phyloP scores from a whole-genome alignment of 92 coral and sea anemone genomes.

The Paragorgia papillata region DNA sequence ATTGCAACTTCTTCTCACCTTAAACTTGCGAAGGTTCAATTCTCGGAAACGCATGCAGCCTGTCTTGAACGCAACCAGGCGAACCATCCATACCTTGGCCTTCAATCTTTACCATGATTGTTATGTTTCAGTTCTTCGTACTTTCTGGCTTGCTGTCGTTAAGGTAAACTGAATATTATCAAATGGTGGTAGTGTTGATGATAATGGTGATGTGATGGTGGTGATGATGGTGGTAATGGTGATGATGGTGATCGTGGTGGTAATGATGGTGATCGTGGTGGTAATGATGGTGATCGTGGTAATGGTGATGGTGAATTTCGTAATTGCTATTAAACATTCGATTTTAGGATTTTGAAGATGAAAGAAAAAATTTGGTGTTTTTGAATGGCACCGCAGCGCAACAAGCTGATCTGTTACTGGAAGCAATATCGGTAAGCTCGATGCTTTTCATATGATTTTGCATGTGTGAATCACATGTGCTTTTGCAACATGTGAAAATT shows the following conservation, averaged over 20 bases:
- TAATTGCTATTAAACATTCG: not conserved
- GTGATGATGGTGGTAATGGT: no score
- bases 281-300: no score
- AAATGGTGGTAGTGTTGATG: no score
- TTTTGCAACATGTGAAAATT: no score
- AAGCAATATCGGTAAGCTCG: conserved; percentile 30
- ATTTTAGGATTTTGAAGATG: conserved; percentile 30
- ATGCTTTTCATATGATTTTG: not conserved
- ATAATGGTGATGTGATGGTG: no score
- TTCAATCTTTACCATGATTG: conserved; percentile 21
- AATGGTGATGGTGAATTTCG: no score
- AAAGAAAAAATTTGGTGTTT: conserved; percentile 15
- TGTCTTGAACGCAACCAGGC: conserved; percentile 34
- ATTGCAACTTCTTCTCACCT: conserved; percentile 60
- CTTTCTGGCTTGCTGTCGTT: conserved; percentile 33
- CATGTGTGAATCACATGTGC: no score
- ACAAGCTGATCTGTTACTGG: conserved; percentile 12
- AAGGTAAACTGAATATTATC: not conserved
- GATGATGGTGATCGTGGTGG: no score
- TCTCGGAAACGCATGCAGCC: conserved; percentile 75
- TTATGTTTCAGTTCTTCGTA: conserved; percentile 26
- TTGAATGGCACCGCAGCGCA: conserved; percentile 24
- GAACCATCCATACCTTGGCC: conserved; percentile 21
- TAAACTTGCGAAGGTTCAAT: conserved; percentile 68
- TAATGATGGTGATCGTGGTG: no score